Evolutionary conservation across 2,113 vertebrate genomes (phyloP), one percentile per base, ranked within the genome.

Genomic region (Podarcis cretensis): DNA sequence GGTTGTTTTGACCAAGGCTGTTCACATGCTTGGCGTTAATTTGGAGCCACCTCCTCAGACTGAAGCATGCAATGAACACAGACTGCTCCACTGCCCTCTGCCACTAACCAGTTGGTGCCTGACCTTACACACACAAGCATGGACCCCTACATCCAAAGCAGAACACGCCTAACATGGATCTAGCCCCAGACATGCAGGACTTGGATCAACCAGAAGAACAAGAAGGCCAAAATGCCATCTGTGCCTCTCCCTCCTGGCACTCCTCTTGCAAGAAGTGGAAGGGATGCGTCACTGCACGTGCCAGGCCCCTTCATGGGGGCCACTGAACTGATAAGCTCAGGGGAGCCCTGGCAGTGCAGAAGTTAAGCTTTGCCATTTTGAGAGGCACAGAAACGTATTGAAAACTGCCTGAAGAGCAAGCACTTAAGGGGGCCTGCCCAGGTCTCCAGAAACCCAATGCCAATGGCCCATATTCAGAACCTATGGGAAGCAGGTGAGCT

Each of bases 51-150:
- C 71, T 43, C 89, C 12, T n/a, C 93, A 69, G 82, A 89, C 90
- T 91, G 77, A 1, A 2, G 80, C 95, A 94, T 81, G 90, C 95
- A 94, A 86, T 0, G 84, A 20, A 77, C 6, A 54, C 71, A 92
- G 25, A 5, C 84, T 88, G 6, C 1, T 93, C 40, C n/a, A 2
- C 14, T 13, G 7, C 74, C 9, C 1, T 76, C 69, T 14, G 32
- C 83, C 0, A 71, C 21, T 6, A 76, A 14, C 40, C 87, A 90
- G 87, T 90, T 23, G 25, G 48, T 32, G 35, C 25, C 4, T 65
- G 84, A 48, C 20, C 89, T 87, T 92, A 93, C 92, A 84, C 66
- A 90, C 16, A 71, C 20, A 18, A 83, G 43, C 0, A 12, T 71
- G 65, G 0, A 9, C 43, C 77, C 86, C 23, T 0, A 37, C 6